Conservation (phyloP, 2,888 invertebrate genomes). For the Bombylius discolor region DNA sequence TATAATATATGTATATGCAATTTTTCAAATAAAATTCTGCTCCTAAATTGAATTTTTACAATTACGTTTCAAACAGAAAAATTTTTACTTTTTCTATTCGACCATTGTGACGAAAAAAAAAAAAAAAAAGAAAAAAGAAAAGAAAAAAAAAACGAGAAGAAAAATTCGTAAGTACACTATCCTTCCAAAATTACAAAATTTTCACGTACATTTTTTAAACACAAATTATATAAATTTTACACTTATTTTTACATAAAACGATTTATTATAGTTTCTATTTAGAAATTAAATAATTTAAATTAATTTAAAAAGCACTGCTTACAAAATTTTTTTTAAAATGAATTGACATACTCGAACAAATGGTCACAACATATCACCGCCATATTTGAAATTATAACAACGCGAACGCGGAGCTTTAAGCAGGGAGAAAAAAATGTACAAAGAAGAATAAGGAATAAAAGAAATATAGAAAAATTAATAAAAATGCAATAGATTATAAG, state of each 20-base stretch:
- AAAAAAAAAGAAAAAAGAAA: too few species aligned
- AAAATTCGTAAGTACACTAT: too few species aligned
- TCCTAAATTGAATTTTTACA: too few species aligned
- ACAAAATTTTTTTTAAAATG: conserved; percentile 14
- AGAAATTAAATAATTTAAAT: conserved; percentile 8
- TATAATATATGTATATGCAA: too few species aligned
- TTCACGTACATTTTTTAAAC: background rate
- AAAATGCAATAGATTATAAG: conserved; percentile 11
- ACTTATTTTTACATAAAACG: background rate
- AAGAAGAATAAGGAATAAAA: background rate
- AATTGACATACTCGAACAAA: conserved; percentile 41
- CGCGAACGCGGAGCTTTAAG: conserved; percentile 23
- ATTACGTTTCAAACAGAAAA: too few species aligned
- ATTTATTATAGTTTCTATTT: background rate
- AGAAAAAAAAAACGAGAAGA: too few species aligned
- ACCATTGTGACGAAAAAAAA: too few species aligned
- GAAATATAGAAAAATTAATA: conserved; percentile 6
- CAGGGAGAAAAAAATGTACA: conserved; percentile 12
- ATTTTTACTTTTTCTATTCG: too few species aligned
- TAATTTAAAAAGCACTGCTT: conserved; percentile 13
- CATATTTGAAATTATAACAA: conserved; percentile 43
- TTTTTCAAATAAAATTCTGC: too few species aligned
- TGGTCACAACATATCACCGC: conserved; percentile 50
- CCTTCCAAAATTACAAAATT: too few species aligned
- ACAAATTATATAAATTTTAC: background rate